Base-by-base conservation (phyloP, 2,888 invertebrate genomes). In the Tromatobia lineatoria region DNA sequence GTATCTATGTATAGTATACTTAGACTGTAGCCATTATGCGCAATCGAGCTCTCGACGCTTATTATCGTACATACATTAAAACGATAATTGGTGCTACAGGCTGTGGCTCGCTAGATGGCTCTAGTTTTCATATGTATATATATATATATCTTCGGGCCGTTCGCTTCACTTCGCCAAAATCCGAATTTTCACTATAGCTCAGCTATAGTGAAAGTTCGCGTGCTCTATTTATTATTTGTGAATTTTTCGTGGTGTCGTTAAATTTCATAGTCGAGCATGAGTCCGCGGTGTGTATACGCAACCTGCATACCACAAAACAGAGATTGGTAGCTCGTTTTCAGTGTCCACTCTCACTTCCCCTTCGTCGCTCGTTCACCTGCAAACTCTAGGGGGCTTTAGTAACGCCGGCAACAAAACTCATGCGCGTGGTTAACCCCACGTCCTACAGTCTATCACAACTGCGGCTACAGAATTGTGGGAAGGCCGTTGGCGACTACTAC, bases 41-140 rank as follows among this genome's bases (percentile, higher is more conserved):
- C 38, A 78, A 74, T 61, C 64, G 70, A 78, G 78, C 78, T 78
- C 78, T 76, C 38, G 78, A 69, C 77, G 38, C 69, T 74, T 67
- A 78, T 82, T 82, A 73, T 74, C 78, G 45, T 61, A 54, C 57
- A 54, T 4, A 52, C 18, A 52, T 82, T 82, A 54, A 82, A 79
- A 79, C 82, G 82, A 57, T 82, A 82, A 79, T 82, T 79, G 74
- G 74, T 2, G 54, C 38, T 13, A 25, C 47, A 23, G 59, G 42
- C 7, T 42, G 67, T n/a, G 73, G 42, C 50, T 69, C 61, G 18
- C 25, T 8, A 15, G 18, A 25, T 47, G 15, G 50, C 59, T n/a
- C n/a, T 23, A 54, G 47, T 64, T 82, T 74, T 34, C 4, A 34
- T 34, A 4, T 34, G 6, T 2, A 1, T 34, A 1, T 34, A 34